Conservation (phyloP, 2,797 vertebrate species). For the Oceanodroma leucorhoa region DNA sequence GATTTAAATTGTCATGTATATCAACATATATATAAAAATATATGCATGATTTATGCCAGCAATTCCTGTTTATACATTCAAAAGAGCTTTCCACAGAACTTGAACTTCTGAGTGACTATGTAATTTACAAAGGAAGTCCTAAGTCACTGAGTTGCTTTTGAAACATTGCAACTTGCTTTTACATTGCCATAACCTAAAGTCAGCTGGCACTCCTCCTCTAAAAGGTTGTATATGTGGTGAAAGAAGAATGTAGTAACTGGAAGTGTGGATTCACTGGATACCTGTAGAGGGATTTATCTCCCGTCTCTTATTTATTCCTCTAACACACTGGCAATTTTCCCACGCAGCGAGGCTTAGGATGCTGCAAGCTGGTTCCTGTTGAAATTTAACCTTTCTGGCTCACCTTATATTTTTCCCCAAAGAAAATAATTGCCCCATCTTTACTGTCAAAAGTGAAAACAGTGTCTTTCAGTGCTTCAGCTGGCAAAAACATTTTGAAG, state of each 20-base stretch:
- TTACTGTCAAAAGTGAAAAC: not conserved
- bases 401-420: not conserved
- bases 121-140: not conserved
- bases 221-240: not conserved
- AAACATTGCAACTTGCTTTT: not conserved
- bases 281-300: not conserved
- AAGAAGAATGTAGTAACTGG: not conserved
- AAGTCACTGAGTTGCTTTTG: not conserved
- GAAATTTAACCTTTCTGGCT: not conserved
- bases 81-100: not conserved
- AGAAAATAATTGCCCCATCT: not conserved
- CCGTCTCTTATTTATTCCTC: not conserved
- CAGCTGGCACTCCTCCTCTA: not conserved
- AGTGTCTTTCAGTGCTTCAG: not conserved
- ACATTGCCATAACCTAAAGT: not conserved
- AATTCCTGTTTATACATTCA: not conserved
- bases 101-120: not conserved
- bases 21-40: not conserved
- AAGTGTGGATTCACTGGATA: not conserved
- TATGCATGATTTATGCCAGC: not conserved
- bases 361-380: not conserved
- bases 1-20: not conserved
- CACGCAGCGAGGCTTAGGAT: not conserved
- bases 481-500: not conserved
- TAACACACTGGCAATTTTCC: not conserved